phyloP scores from a whole-genome alignment of 2,113 vertebrate genomes.

The Rhinichthys klamathensis region DNA sequence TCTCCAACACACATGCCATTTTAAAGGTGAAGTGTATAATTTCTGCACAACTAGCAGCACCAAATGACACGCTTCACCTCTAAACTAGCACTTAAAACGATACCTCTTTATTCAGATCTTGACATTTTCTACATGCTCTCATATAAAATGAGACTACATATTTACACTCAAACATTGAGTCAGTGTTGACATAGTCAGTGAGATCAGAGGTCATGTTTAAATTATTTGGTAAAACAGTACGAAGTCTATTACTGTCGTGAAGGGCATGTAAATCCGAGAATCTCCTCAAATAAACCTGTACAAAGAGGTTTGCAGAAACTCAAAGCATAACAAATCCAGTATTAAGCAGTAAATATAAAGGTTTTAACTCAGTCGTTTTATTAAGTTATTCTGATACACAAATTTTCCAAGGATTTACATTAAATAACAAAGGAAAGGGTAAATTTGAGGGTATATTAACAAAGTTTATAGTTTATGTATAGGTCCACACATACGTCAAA shows the following conservation, averaged over 20 bases:
- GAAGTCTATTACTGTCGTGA: constrained; percentile 32
- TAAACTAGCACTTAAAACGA: constrained; percentile 14
- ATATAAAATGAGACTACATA: background rate
- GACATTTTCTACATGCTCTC: constrained; percentile 28
- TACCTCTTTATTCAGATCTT: background rate
- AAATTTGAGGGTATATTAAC: background rate
- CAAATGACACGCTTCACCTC: background rate
- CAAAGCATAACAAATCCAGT: constrained; percentile 27
- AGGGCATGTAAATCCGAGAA: constrained; percentile 17
- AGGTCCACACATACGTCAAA: background rate
- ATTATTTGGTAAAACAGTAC: background rate
- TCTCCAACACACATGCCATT: constrained; percentile 41
- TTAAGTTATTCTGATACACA: constrained; percentile 31
- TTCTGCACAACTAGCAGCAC: background rate
- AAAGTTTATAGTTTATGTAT: constrained; percentile 4
- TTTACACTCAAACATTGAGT: constrained; percentile 28
- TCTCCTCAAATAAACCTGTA: constrained; percentile 36
- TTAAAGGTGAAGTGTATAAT: too few species aligned
- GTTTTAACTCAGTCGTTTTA: constrained; percentile 29
- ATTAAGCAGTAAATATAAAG: constrained; percentile 33
- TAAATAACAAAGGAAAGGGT: constrained; percentile 38
- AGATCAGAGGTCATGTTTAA: constrained; percentile 2
- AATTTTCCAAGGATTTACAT: constrained; percentile 30
- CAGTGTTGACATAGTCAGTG: constrained; percentile 29
- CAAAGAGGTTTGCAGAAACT: constrained; percentile 5